phyloP scores from a whole-genome alignment of 2,888 invertebrate genomes.

The Sympetrum striolatum region DNA sequence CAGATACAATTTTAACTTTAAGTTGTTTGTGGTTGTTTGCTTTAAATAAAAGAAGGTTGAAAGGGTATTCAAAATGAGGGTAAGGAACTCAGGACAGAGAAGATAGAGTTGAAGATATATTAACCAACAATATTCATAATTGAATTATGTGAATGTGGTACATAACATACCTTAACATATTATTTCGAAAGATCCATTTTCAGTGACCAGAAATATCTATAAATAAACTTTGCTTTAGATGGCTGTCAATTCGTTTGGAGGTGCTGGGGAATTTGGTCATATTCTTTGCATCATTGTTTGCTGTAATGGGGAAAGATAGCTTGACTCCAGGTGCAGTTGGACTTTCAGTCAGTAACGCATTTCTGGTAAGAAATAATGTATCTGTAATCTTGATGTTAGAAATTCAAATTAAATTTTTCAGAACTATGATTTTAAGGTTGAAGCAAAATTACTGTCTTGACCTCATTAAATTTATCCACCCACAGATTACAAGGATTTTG shows the following conservation, averaged over 20 bases:
- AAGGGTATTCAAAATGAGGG: too few relatives aligned
- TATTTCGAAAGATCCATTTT: too few relatives aligned
- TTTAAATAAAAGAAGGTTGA: too few relatives aligned
- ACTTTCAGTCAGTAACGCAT: slow-evolving; percentile 61
- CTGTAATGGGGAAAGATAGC: slow-evolving; percentile 58
- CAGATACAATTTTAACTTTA: too few relatives aligned
- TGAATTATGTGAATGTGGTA: too few relatives aligned
- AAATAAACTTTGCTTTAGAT: slow-evolving; percentile 52
- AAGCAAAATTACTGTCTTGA: neutral
- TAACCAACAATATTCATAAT: too few relatives aligned
- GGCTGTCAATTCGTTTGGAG: slow-evolving; percentile 61
- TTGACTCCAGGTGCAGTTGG: slow-evolving; percentile 61
- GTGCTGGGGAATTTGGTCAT: slow-evolving; percentile 65
- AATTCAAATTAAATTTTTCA: too few relatives aligned
- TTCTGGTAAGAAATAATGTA: slow-evolving; percentile 57
- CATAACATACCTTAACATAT: too few relatives aligned
- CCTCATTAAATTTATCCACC: neutral
- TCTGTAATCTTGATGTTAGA: neutral
- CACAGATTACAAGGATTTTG: slow-evolving; percentile 63
- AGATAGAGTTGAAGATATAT: too few relatives aligned
- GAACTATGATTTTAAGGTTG: neutral
- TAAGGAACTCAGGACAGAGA: too few relatives aligned
- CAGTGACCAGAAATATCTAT: neutral
- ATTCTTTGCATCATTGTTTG: slow-evolving; percentile 65
- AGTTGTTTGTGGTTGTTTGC: too few relatives aligned